Evolutionary conservation across 2,797 vertebrate species (phyloP), one percentile per base, ranked within the genome.

Genomic region (Amniataba percoides): DNA sequence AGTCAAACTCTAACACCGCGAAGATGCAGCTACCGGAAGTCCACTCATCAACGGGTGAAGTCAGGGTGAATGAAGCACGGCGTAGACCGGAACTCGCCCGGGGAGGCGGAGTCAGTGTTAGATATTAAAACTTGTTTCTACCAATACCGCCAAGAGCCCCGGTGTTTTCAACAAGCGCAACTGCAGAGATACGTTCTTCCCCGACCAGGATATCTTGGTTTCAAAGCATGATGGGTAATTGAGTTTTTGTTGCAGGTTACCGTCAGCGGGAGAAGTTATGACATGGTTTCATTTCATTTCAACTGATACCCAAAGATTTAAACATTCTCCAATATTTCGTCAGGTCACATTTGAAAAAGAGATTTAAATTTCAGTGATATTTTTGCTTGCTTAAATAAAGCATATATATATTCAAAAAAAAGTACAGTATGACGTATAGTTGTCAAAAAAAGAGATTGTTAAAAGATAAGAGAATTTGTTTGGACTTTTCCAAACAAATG

Each of bases 171-270:
- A 21, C 46, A 18, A 79, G 18, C 63, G 21, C 31, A 19, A 23
- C 27, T 14, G 0, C 3, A n/a, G 3, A 9, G 2, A 51, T 0
- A 14, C 13, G 5, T 12, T 1, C 1, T 3, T 31, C 27, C 27
- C 9, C 2, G 40, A 71, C 39, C 5, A 11, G 13, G 12, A 31
- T 1, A 4, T 6, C 3, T 4, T 52, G 4, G 0, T n/a, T 34
- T 3, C 16, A 11, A 31, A n/a, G 86, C 34, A 79, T 85, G 4
- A 43, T 81, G 93, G 93, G 92, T 83, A 90, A 83, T 81, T 52
- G n/a, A 85, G 89, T 91, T 58, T 64, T 57, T 51, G 7, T 18
- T 39, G 39, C 0, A 51, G 3, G 16, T 58, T 2, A 16, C n/a
- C 31, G 3, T 36, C 34, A 42, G 27, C 27, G 27, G 27, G 27